These are phyloP conservation scores for Pogoniulus pusillus DNA, from an alignment of 2,797 vertebrate species.

Conservation along the genomic window DNA sequence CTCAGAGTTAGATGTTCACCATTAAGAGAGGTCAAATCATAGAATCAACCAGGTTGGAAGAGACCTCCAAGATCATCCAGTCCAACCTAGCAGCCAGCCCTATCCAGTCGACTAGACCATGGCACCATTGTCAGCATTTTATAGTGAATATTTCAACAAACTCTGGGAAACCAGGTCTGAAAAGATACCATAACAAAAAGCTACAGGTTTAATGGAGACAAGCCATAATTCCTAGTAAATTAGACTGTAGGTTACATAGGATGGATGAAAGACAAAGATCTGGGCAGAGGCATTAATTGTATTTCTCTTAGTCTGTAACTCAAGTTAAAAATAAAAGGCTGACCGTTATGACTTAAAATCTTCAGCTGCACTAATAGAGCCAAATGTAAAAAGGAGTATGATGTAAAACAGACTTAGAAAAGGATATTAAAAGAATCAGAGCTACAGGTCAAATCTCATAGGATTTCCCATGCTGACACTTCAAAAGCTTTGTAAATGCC, in stretches of 20 bases:
- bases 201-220: neutral
- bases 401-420: slow-evolving; percentile 39
- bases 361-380: slow-evolving; percentile 6
- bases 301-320: slow-evolving; percentile 14
- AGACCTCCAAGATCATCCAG: no score
- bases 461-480: neutral
- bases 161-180: neutral
- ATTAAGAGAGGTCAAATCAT: neutral
- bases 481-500: slow-evolving; percentile 20
- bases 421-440: slow-evolving; percentile 42
- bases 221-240: neutral
- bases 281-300: neutral
- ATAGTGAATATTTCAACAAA: slow-evolving; percentile 16
- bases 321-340: slow-evolving; percentile 25
- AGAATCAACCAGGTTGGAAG: no score
- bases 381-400: slow-evolving; percentile 8
- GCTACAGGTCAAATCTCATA: neutral
- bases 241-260: neutral
- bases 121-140: neutral
- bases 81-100: no score
- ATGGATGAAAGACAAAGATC: slow-evolving; percentile 14
- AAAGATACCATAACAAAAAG: neutral
- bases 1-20: neutral
- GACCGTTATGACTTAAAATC: neutral
- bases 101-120: no score